A percentile compares a stretch with the other conserved stretches of the same genome.
Conservation (phyloP, 2,888 invertebrate species). For the Ennomos erosarius region DNA sequence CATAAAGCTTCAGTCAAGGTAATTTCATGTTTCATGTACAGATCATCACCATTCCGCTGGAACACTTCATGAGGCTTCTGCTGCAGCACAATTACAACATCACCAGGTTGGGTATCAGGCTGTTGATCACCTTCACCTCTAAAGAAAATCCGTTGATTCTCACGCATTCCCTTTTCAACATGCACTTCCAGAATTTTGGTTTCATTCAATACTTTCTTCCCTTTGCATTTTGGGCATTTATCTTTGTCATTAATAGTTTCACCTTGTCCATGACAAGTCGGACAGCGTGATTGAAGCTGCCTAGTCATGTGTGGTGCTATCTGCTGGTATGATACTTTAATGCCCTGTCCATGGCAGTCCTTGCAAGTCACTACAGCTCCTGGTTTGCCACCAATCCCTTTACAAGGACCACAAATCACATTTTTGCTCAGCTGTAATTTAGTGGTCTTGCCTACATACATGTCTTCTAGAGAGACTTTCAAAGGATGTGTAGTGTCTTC, state of each 20-base stretch:
- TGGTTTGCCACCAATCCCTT: conserved; percentile 90
- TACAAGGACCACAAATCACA: conserved; percentile 91
- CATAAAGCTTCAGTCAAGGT: conserved; percentile 95
- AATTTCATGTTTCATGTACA: conserved; percentile 90
- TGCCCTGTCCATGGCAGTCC: conserved; percentile 91
- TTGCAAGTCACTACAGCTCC: conserved; percentile 88
- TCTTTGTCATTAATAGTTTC: conserved; percentile 92
- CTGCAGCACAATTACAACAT: conserved; percentile 94
- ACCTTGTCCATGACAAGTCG: conserved; percentile 88
- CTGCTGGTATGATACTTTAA: conserved; percentile 90
- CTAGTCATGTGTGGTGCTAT: conserved; percentile 87
- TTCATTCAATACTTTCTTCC: conserved; percentile 93
- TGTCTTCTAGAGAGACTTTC: conserved; percentile 94
- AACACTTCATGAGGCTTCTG: conserved; percentile 92
- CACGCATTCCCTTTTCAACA: conserved; percentile 95
- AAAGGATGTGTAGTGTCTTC: conserved; percentile 94
- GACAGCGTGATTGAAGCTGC: conserved; percentile 86
- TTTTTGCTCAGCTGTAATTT: conserved; percentile 93
- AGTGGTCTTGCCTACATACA: conserved; percentile 95
- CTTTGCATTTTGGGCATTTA: conserved; percentile 92
- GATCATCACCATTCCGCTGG: conserved; percentile 90
- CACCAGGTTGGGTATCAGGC: conserved; percentile 94
- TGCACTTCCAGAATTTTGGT: conserved; percentile 94
- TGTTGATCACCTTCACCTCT: conserved; percentile 96
- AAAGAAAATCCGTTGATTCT: conserved; percentile 94